Evolutionary conservation across 2,888 invertebrate species (phyloP).

Genomic region (Nudaria mundana): DNA sequence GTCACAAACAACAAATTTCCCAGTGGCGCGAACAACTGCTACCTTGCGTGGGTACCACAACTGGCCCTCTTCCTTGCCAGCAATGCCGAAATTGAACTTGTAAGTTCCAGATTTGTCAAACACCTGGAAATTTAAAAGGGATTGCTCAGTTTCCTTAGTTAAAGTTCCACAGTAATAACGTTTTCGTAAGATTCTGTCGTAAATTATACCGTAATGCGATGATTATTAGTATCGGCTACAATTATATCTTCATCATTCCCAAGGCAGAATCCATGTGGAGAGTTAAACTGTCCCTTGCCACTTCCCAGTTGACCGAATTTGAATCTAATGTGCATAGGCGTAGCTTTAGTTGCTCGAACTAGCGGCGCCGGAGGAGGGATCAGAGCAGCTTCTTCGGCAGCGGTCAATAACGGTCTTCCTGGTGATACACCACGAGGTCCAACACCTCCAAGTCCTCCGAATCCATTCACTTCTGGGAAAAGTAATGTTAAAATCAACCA

Average conservation of each 20-base stretch:
- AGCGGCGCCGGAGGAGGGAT: conserved; percentile 76
- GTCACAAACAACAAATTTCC: conserved; percentile 98
- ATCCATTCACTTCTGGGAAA: conserved; percentile 72
- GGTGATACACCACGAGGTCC: conserved; percentile 80
- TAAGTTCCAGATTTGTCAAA: conserved; percentile 97
- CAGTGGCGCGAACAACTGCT: conserved; percentile 92
- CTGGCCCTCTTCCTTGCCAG: conserved; percentile 97
- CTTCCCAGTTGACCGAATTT: conserved; percentile 97
- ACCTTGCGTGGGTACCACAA: conserved; percentile 98
- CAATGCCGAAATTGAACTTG: conserved; percentile 96
- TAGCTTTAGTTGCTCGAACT: conserved; percentile 86
- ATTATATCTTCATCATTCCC: conserved; percentile 97
- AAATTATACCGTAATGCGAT: conserved; percentile 91
- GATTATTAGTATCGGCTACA: conserved; percentile 98
- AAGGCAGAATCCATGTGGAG: conserved; percentile 98
- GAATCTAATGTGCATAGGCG: conserved; percentile 93
- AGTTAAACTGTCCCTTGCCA: conserved; percentile 96
- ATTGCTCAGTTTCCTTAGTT: background rate
- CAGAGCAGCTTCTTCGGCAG: conserved; percentile 68
- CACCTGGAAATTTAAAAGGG: conserved; percentile 77
- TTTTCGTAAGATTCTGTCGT: too few relatives aligned
- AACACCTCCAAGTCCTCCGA: conserved; percentile 72
- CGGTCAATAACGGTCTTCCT: conserved; percentile 65
- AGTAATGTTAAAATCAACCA: conserved; percentile 2
- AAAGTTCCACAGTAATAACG: too few relatives aligned